Percentiles rank a stretch among this genome's conserved stretches.
These are phyloP conservation scores for Eubasilissa regina DNA, from an alignment of 1,140 invertebrate species.

Conservation along the genomic window DNA sequence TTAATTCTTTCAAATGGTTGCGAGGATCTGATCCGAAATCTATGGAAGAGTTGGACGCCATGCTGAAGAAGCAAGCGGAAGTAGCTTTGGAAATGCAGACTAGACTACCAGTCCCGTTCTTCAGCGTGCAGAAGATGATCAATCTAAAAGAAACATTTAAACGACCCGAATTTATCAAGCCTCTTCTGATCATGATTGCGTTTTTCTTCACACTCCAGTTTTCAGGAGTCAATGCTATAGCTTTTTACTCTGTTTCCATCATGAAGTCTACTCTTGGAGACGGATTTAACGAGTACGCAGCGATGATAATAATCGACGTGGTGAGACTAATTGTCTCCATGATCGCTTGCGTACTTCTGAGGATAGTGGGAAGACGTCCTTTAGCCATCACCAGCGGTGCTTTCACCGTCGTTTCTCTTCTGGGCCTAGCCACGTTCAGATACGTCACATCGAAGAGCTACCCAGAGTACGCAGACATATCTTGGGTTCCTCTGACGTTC, in stretches of 20 bases:
- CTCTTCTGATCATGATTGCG: constrained; percentile 74
- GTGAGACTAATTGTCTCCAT: constrained; percentile 77
- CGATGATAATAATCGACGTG: constrained; percentile 79
- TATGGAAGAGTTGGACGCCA: constrained; percentile 68
- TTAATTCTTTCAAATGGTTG: constrained; percentile 71
- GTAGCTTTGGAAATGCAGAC: constrained; percentile 62
- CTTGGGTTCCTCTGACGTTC: constrained; percentile 71
- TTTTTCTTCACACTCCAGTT: constrained; percentile 78
- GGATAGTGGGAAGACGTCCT: constrained; percentile 73
- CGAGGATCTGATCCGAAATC: constrained; percentile 70
- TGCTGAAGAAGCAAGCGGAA: constrained; percentile 67
- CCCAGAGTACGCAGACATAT: constrained; percentile 64
- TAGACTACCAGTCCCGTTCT: constrained; percentile 53
- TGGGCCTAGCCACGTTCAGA: constrained; percentile 69
- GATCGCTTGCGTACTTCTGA: constrained; percentile 74
- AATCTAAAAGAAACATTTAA: constrained; percentile 64
- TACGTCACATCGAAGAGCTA: constrained; percentile 63
- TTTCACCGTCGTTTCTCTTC: constrained; percentile 72
- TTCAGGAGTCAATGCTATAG: constrained; percentile 79
- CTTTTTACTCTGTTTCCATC: constrained; percentile 82
- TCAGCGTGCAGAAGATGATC: constrained; percentile 49
- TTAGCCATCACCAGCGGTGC: constrained; percentile 74
- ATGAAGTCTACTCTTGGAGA: constrained; percentile 72
- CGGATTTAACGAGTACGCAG: constrained; percentile 73
- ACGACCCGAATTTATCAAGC: constrained; percentile 72